These are phyloP conservation scores for Pogonus chalceus DNA, from an alignment of 1,140 invertebrate genomes.

Conservation along the genomic window DNA sequence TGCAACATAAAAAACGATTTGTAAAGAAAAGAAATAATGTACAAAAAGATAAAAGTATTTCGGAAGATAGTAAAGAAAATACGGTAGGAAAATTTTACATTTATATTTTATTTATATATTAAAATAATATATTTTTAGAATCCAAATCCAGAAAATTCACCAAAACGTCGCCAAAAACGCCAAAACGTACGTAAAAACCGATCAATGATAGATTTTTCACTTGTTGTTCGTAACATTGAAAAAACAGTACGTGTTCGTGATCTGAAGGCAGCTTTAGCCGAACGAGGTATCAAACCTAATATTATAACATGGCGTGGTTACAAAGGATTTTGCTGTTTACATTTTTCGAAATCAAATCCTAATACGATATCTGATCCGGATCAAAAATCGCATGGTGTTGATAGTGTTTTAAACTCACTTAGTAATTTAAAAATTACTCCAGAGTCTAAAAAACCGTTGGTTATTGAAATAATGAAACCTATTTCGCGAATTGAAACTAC, in stretches of 20 bases:
- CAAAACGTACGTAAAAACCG: conserved; percentile 17
- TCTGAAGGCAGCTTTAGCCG: conserved; percentile 49
- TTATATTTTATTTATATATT: not conserved
- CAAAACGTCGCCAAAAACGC: conserved; percentile 11
- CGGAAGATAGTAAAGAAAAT: not conserved
- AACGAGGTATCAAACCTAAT: conserved; percentile 52
- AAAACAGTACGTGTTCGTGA: conserved; percentile 49
- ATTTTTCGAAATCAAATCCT: conserved; percentile 44
- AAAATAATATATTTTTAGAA: not conserved
- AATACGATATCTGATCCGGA: conserved; percentile 31
- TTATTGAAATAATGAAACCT: conserved; percentile 39
- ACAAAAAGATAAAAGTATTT: not conserved
- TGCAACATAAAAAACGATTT: too few species aligned
- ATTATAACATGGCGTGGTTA: conserved; percentile 55
- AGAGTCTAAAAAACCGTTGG: conserved; percentile 25
- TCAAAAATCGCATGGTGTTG: conserved; percentile 37
- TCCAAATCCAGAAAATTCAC: not conserved
- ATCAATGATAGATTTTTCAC: conserved; percentile 41
- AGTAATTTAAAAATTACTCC: conserved; percentile 37
- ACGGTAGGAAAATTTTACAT: not conserved
- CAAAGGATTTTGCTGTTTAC: conserved; percentile 52
- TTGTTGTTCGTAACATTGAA: conserved; percentile 51
- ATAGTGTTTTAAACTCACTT: conserved; percentile 45
- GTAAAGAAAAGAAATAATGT: too few species aligned
- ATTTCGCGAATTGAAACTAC: conserved; percentile 41